phyloP scores from a whole-genome alignment of 1,140 invertebrate species.

The Tetranychus urticae region DNA sequence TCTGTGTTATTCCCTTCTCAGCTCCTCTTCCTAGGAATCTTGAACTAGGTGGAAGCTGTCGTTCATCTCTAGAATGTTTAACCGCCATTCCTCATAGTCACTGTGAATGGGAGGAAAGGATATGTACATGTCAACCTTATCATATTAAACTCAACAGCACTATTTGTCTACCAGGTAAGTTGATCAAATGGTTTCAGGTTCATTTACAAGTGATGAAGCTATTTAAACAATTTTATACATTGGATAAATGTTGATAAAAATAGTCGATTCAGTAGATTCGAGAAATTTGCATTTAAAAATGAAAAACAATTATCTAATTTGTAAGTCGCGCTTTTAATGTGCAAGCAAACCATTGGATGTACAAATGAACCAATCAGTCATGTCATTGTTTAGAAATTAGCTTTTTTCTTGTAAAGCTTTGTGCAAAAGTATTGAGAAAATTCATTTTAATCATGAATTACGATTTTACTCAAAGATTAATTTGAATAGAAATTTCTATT shows the following conservation, averaged over 20 bases:
- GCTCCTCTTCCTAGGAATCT: neutral
- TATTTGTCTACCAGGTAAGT: constrained; percentile 12
- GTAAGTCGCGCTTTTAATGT: too few relatives aligned
- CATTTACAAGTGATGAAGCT: neutral
- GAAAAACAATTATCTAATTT: neutral
- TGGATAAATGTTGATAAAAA: neutral
- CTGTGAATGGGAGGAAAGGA: constrained; percentile 10
- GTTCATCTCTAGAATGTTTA: constrained; percentile 10
- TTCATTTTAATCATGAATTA: too few relatives aligned
- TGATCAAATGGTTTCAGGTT: neutral
- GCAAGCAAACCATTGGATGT: too few relatives aligned
- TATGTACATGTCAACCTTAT: constrained; percentile 14
- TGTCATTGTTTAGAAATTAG: too few relatives aligned
- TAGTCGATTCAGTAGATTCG: neutral
- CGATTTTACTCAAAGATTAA: too few relatives aligned
- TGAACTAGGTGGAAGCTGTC: neutral
- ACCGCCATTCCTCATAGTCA: constrained; percentile 8
- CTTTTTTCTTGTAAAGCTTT: too few relatives aligned
- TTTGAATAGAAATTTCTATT: too few relatives aligned
- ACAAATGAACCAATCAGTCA: too few relatives aligned
- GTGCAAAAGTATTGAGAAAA: too few relatives aligned
- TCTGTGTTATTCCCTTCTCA: neutral
- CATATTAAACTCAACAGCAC: constrained; percentile 11
- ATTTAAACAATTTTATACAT: neutral
- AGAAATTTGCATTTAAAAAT: neutral